phyloP scores from a whole-genome alignment of 1,140 invertebrate genomes.

The Drosophila tropicalis region DNA sequence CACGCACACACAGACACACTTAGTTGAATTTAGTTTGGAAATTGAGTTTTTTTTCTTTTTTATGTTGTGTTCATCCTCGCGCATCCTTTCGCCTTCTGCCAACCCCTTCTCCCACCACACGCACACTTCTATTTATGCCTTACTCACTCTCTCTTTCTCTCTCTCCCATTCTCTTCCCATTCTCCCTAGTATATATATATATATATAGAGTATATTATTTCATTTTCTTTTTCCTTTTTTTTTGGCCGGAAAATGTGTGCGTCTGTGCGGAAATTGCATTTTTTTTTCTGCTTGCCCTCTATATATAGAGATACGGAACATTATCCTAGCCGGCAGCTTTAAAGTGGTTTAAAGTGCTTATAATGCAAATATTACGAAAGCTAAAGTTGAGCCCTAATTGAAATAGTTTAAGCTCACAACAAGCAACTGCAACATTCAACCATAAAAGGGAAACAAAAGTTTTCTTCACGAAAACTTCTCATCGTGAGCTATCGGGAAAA shows the following conservation, averaged over 20 bases:
- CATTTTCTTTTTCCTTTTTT: constrained; percentile 28
- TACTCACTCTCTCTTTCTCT: not conserved
- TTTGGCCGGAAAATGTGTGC: constrained; percentile 80
- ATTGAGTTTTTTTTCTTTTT: constrained; percentile 54
- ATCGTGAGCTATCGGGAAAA: too few species aligned
- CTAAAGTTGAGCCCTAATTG: constrained; percentile 56
- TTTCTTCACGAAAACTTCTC: too few species aligned
- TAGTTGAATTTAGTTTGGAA: constrained; percentile 63
- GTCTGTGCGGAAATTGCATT: constrained; percentile 83
- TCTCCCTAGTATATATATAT: constrained; percentile 30
- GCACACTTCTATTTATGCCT: not conserved
- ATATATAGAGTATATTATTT: constrained; percentile 27
- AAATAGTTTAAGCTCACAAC: not conserved
- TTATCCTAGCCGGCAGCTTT: constrained; percentile 50
- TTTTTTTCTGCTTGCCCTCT: constrained; percentile 27
- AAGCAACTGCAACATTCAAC: not conserved
- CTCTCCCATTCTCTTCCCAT: constrained; percentile 20
- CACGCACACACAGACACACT: constrained; percentile 27
- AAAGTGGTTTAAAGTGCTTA: constrained; percentile 76
- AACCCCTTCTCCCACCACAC: not conserved
- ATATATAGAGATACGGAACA: not conserved
- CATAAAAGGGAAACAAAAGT: not conserved
- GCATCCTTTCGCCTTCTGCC: constrained; percentile 14
- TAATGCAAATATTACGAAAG: constrained; percentile 69
- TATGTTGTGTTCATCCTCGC: constrained; percentile 29